Conservation (phyloP, 23 tunicate genomes). For the Phallusia fumigata region DNA sequence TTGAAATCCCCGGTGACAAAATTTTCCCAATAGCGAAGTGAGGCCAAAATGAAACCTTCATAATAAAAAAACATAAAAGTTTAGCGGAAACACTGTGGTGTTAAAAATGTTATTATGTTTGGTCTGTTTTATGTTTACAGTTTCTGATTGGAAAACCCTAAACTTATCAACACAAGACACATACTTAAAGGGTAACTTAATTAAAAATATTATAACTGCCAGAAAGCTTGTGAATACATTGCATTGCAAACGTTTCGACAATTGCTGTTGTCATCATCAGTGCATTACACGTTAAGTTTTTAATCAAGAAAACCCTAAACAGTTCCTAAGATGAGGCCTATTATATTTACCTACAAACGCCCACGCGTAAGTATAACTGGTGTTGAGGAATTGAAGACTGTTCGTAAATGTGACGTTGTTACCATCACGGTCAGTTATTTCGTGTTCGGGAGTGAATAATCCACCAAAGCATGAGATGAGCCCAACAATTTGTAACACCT, state of each 20-base stretch:
- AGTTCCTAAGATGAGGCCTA: background rate
- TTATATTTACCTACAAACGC: conserved; percentile 30
- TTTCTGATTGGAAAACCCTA: background rate
- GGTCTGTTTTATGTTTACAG: background rate
- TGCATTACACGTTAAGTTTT: no score
- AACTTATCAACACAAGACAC: no score
- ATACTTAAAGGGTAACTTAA: no score
- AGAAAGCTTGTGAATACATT: no score
- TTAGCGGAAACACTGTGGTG: conserved; percentile 13
- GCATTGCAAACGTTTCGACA: no score
- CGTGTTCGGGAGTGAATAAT: conserved; percentile 12
- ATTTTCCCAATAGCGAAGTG: conserved; percentile 88
- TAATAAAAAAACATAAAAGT: no score
- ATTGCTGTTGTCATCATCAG: no score
- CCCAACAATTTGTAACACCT: conserved; percentile 53
- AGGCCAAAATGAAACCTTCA: conserved; percentile 65
- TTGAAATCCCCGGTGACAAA: conserved; percentile 56
- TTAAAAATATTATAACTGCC: no score
- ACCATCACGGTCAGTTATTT: background rate
- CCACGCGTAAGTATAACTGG: conserved; percentile 36
- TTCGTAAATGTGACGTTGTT: background rate
- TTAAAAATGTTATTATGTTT: background rate
- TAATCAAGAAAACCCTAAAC: no score
- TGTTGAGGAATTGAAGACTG: background rate
- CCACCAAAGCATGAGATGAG: conserved; percentile 17